Evolutionary conservation across 2,797 vertebrate genomes (phyloP), one percentile per base, ranked within the genome.

Genomic region (Ctenopoma kingsleyae): DNA sequence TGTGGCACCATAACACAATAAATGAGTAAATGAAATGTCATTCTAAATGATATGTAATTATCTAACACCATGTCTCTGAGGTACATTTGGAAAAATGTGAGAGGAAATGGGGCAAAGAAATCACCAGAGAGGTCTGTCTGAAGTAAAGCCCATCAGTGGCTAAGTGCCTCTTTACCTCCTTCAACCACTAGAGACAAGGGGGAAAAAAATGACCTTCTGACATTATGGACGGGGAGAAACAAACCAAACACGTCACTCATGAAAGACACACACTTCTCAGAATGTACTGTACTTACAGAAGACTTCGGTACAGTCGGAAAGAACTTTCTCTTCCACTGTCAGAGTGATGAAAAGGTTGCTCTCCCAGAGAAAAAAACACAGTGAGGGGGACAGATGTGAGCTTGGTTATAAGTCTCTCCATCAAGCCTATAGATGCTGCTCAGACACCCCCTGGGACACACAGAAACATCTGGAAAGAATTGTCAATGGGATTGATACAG

Each of bases 391-490:
- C 94, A 95, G 92, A 94, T 94, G 94, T 87, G 89, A 70, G 83
- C 84, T 71, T 53, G 75, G 83, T 84, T 85, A 46, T 81, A 82
- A 92, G 90, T 85, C 84, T 81, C 86, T 86, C 81, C 84, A 77
- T 84, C 87, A 89, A 84, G 77, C 70, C 78, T 55, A 77, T 71
- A 55, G 76, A 84, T 82, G 82, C 86, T 13, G 83, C 85, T 84
- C 80, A 89, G 88, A 87, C 84, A 71, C 92, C 88, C 90, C 65
- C 1, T 40, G 91, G 90, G 93, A 92, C 25, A 4, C 71, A 1
- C 43, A 3, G 48, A 76, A 92, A 94, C 94, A 95, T 94, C 93
- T 95, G 94, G 93, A 91, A 81, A 41, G 91, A 91, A 93, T 86
- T 71, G 87, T 90, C 90, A 81, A 47, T 61, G 90, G 92, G 88